Base-by-base conservation (phyloP, 1,140 invertebrate genomes). In the Augochlora pura region DNA sequence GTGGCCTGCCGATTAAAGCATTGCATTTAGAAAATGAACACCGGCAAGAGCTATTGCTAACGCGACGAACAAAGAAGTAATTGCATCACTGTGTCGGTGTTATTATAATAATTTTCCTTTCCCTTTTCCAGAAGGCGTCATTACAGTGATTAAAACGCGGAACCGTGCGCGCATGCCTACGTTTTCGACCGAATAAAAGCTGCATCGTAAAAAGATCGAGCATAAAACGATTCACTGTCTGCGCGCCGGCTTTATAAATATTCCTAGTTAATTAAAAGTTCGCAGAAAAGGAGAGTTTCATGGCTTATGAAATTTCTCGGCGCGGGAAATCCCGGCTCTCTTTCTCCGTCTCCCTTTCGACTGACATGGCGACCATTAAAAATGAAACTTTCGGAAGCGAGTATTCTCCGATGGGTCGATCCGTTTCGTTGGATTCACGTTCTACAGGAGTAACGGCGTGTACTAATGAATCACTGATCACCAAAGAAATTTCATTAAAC, bases 141-240 rank as follows among this genome's bases (percentile, higher is more conserved):
- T 75, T 75, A 73, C 16, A 46, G n/a, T 57, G 49, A 75, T 75
- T 75, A 66, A 66, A 66, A 75, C 23, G 8, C 59, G 27, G 14
- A 32, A n/a, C 39, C 49, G 42, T 9, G 21, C 42, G 27, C 16
- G 5, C 7, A n/a, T 16, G 16, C 16, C 49, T 21, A 18, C 23
- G 2, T 54, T 66, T 23, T 4, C 18, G 3, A 2, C 18, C 0
- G 23, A 6, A 39, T 27, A 14, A 54, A 67, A 25, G 38, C 32
- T 9, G n/a, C n/a, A 23, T 49, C 64, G 39, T 39, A 39, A 52
- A 63, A 27, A 49, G 62, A 65, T 74, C n/a, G 27, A 12, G 6
- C 12, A 54, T 25, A 65, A 65, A 74, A 66, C n/a, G 39, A 49
- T 52, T 14, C 46, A 21, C 1, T 10, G 14, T 18, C 21, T 6